These are phyloP conservation scores for Bubo scandiacus DNA, from an alignment of 2,113 vertebrate species.

Conservation along the genomic window DNA sequence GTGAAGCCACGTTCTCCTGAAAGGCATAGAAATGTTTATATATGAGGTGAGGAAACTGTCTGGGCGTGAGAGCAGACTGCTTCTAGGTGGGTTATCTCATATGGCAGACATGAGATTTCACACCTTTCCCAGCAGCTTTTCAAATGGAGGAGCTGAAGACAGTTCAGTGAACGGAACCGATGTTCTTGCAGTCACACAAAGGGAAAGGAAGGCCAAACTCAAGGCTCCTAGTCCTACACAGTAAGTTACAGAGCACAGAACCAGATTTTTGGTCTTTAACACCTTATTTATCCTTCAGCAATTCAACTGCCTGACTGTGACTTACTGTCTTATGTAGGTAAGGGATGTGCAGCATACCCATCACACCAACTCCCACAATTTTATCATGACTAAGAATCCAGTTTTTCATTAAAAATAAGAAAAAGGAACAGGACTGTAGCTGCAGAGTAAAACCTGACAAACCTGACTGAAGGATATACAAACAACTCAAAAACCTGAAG, in stretches of 20 bases:
- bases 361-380: neutral
- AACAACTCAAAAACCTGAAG: neutral
- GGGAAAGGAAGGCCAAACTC: neutral
- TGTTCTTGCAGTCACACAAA: neutral
- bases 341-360: neutral
- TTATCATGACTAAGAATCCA: neutral
- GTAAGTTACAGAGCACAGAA: neutral
- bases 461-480: neutral
- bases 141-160: neutral
- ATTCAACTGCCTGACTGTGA: neutral
- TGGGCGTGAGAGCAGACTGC: neutral
- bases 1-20: neutral
- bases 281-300: neutral
- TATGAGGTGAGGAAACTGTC: neutral
- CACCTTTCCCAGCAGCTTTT: neutral
- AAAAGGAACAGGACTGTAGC: neutral
- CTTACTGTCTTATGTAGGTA: neutral
- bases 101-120: neutral
- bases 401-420: neutral
- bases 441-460: neutral
- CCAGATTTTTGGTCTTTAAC: neutral
- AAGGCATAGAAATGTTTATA: neutral
- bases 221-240: neutral
- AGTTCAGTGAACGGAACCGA: neutral
- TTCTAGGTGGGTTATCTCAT: neutral